Evolutionary conservation across 2,888 invertebrate genomes (phyloP), one percentile per base, ranked within the genome.

Genomic region (Lapara coniferarum): DNA sequence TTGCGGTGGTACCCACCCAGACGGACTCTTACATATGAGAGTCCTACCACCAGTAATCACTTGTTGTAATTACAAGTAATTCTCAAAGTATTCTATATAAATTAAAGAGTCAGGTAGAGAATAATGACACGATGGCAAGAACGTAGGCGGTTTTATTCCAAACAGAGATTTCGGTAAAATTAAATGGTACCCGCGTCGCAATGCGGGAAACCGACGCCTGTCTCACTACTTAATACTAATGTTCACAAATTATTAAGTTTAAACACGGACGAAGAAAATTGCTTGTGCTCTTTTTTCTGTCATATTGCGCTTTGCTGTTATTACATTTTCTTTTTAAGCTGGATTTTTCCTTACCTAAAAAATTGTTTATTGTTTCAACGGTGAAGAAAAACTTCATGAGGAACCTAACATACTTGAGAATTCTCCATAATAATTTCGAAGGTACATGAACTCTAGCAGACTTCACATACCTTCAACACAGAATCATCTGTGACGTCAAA

Each of bases 141-240:
- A 67, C 14, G 16, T 19, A 12, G 16, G 30, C 59, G 25, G 37
- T 86, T 85, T 84, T 82, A 81, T 82, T 85, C 80, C 78, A 77
- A 76, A 76, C 83, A 77, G 81, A 79, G 86, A 84, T 86, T 89
- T 87, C 83, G 85, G 81, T 89, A 84, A 89, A 90, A 89, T 90
- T 90, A 88, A 88, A 88, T 87, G 87, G 79, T 81, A 82, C 82
- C 80, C 82, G 84, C 87, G 90, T 83, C 91, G 90, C 91, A 87
- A 78, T 87, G 86, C 85, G 85, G 86, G 83, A 80, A 76, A 75
- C 79, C 73, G 46, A 63, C 53, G 68, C 63, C 37, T 46, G 63
- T 19, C 53, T 10, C 53, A 37, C 37, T 68, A 59, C 59, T 68
- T 59, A 63, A 63, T 49, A 63, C 49, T 63, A 63, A 63, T 19